Base-by-base conservation (phyloP, 2,888 invertebrate species). In the Drosophila birchii region DNA sequence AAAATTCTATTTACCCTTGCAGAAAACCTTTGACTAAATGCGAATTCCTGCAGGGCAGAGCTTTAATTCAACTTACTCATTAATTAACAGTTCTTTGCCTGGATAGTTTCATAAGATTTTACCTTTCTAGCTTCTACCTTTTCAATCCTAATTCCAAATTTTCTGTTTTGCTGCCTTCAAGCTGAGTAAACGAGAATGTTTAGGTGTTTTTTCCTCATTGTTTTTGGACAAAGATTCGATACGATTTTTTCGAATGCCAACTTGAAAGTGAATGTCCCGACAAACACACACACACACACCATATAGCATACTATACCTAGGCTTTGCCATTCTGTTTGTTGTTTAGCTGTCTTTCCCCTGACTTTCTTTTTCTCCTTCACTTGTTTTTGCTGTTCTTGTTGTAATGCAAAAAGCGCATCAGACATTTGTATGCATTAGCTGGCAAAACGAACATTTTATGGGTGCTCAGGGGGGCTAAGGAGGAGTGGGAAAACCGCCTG, bases 391-490 rank as follows among this genome's bases (percentile, higher is more conserved):
- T 71, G 60, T 71, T 70, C 49, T 78, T 75, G 78, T 83, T 81
- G 81, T 81, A 79, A 88, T 84, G 81, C 84, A 83, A 86, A 86
- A 76, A 83, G 87, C 70, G 78, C 89, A 84, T 84, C 88, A 81
- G 78, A 59, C 87, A 85, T 85, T 85, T 85, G 89, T 85, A 85
- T 85, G 84, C 89, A 85, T 85, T 85, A 86, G 89, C 89, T 86
- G 73, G 78, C 76, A 84, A 86, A 84, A 84, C 81, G 85, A 79
- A 84, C 89, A 88, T 88, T 85, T 86, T 88, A 88, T 84, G 84
- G 87, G 76, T 83, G 43, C 38, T 26, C 39, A 43, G 34, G 36
- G 38, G 34, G 41, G 44, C 14, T 14, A 6, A 23, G 20, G 39
- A 18, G 44, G 58, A 26, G 58, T 20, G 38, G 54, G 53, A 11